Evolutionary conservation across 2,888 invertebrate genomes (phyloP), one percentile per base, ranked within the genome.

Genomic region (Drosophila emarginata): DNA sequence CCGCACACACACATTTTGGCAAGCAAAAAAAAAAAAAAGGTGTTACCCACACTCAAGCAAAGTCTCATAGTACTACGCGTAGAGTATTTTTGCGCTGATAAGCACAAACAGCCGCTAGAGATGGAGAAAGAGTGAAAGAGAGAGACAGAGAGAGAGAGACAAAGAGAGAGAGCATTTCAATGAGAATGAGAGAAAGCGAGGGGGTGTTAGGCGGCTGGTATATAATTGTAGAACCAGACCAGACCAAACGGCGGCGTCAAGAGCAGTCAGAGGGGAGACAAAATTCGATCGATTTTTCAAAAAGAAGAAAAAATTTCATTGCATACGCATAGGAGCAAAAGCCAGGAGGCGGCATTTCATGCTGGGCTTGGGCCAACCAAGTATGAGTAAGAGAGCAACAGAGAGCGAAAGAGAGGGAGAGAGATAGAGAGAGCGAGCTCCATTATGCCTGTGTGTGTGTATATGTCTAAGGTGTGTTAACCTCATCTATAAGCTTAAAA

Each of bases 391-490:
- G 57, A 52, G 23, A 6, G 56, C 32, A 32, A 32, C 32, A 32
- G 32, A 18, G 53, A 28, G 18, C 23, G 21, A 39, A n/a, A 52
- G 23, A 6, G 56, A 56, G 45, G 23, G 21, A 39, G 28, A 52
- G 58, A 63, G 21, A 66, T 32, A 67, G 58, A 72, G 65, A 61
- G 39, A 52, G 74, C 52, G 65, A 63, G 67, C 61, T 45, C 21
- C 21, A 45, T 12, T 45, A 4, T 21, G 45, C 32, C 32, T 77
- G 81, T 86, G 79, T 87, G 88, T 89, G 88, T 90, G 88, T 91
- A 90, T 80, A 88, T 85, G 88, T 86, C 87, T 89, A 91, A 91
- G 91, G 91, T 91, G 91, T 91, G 91, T 91, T 91, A 90, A 90
- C 90, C 91, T 90, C 89, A 88, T 9, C 11, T 63, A 50, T 4